phyloP scores from a whole-genome alignment of 2,797 vertebrate genomes.

The Tiaroga cobitis region DNA sequence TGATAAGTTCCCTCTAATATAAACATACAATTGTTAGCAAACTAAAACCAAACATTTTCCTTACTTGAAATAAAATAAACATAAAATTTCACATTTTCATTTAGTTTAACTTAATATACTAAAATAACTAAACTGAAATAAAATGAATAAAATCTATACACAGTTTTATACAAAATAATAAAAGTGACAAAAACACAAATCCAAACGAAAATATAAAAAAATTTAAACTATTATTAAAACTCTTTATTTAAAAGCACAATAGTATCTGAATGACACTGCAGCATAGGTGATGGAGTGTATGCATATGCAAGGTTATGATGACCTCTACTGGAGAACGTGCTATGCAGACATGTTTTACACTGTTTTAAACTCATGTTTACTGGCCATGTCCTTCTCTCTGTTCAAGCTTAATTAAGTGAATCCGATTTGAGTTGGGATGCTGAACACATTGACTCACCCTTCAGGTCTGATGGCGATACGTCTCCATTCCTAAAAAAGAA shows the following conservation, averaged over 20 bases:
- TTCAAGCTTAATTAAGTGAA: background rate
- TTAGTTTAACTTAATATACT: background rate
- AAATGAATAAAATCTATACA: background rate
- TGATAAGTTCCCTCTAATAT: background rate
- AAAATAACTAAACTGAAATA: background rate
- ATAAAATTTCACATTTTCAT: no score
- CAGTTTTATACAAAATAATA: no score
- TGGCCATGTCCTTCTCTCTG: background rate
- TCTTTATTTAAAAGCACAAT: no score
- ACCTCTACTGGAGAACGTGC: background rate
- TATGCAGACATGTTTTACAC: background rate
- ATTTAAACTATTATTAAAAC: no score
- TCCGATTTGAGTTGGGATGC: background rate
- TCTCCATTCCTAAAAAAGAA: constrained; percentile 50
- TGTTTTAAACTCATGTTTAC: background rate
- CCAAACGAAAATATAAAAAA: no score
- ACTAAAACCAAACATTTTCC: background rate
- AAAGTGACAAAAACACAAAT: no score
- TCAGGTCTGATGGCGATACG: constrained; percentile 47
- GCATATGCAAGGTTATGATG: background rate
- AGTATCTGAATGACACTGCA: no score
- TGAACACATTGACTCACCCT: constrained; percentile 45
- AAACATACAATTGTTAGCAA: background rate
- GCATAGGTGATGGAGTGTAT: no score
- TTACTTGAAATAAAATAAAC: background rate